Evolutionary conservation across 2,888 invertebrate genomes (phyloP).

Genomic region (Eupeodes luniger): DNA sequence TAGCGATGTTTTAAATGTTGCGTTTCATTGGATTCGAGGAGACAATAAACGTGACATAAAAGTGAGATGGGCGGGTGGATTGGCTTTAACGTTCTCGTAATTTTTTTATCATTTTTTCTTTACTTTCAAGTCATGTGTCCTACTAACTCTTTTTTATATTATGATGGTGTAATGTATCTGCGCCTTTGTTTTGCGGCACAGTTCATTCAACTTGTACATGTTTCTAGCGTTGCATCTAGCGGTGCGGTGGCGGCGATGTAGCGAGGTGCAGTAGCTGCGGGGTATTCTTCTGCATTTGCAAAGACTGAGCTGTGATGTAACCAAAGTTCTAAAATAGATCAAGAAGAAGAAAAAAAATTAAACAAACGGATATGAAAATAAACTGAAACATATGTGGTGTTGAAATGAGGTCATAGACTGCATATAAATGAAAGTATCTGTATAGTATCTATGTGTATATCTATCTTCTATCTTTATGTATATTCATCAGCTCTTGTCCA

Average conservation of each 20-base stretch:
- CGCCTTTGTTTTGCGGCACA: constrained; percentile 69
- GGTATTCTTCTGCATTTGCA: constrained; percentile 72
- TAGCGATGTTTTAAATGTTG: not conserved
- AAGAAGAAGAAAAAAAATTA: constrained; percentile 55
- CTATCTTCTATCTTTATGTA: not conserved
- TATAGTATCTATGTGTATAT: not conserved
- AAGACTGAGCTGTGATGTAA: constrained; percentile 69
- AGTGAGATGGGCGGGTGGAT: constrained; percentile 27
- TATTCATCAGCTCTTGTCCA: not conserved
- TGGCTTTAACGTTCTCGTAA: constrained; percentile 34
- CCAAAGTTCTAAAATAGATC: constrained; percentile 74
- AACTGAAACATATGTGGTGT: constrained; percentile 59
- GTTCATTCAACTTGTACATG: constrained; percentile 69
- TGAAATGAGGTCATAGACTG: constrained; percentile 72
- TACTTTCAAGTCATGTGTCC: constrained; percentile 66
- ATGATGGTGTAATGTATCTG: constrained; percentile 61
- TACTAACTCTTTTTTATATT: constrained; percentile 63
- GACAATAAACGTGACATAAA: not conserved
- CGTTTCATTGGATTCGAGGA: constrained; percentile 50
- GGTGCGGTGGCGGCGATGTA: not conserved
- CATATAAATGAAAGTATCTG: constrained; percentile 41
- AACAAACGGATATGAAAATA: constrained; percentile 74
- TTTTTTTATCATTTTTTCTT: constrained; percentile 1
- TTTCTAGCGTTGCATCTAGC: not conserved
- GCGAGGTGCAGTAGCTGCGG: not conserved